Percentiles rank a stretch among this genome's conserved stretches.
phyloP scores from a whole-genome alignment of 2,888 invertebrate genomes.

The Euproctis similis region DNA sequence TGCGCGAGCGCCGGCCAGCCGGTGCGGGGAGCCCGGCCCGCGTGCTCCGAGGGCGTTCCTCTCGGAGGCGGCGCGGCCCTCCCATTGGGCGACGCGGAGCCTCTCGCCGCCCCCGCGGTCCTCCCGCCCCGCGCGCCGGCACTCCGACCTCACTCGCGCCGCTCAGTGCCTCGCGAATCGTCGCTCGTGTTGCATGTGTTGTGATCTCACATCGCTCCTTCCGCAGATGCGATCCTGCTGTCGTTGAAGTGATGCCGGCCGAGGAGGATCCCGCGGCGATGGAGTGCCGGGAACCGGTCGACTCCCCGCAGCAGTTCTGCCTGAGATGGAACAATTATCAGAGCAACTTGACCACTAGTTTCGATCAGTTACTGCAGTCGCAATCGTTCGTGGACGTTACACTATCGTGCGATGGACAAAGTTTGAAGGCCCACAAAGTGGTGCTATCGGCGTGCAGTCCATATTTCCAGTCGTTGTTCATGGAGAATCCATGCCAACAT shows the following conservation, averaged over 20 bases:
- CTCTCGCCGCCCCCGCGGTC: conserved; percentile 36
- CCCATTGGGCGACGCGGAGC: conserved; percentile 32
- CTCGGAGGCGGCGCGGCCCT: conserved; percentile 25
- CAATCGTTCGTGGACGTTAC: conserved; percentile 95
- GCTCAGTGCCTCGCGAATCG: conserved; percentile 61
- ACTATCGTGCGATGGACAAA: conserved; percentile 92
- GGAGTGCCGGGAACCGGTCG: conserved; percentile 60
- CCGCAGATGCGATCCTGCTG: conserved; percentile 61
- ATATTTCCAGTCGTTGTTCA: conserved; percentile 92
- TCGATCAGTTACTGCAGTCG: conserved; percentile 91
- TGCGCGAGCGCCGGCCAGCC: conserved; percentile 20
- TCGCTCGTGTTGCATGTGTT: conserved; percentile 46
- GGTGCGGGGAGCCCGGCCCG: conserved; percentile 10
- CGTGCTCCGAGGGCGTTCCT: conserved; percentile 22
- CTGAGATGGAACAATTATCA: conserved; percentile 96
- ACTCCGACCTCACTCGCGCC: conserved; percentile 30
- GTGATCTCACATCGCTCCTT: conserved; percentile 38
- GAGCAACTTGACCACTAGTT: conserved; percentile 89
- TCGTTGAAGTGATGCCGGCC: conserved; percentile 62
- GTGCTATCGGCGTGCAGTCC: conserved; percentile 95
- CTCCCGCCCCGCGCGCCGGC: conserved; percentile 36
- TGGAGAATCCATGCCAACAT: conserved; percentile 95
- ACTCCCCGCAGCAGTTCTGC: conserved; percentile 91
- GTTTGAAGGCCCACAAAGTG: conserved; percentile 94
- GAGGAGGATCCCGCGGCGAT: conserved; percentile 66